These are phyloP conservation scores for Cryptoblepharus egeriae DNA, from an alignment of 2,797 vertebrate genomes.

Conservation along the genomic window DNA sequence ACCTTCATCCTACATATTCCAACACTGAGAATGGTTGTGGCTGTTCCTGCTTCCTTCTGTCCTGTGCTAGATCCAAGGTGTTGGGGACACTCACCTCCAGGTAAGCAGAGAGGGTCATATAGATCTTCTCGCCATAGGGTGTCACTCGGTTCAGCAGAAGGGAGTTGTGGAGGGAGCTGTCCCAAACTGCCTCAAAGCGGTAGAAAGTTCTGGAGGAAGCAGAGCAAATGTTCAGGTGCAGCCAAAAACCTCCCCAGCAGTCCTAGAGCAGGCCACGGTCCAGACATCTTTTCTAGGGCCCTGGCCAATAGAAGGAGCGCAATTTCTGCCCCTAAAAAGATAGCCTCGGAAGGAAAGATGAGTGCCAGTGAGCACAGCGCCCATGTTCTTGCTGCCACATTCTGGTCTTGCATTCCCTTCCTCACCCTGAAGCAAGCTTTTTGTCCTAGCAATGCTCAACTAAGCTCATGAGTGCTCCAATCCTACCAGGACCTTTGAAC, in stretches of 20 bases:
- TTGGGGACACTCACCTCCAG: conserved; percentile 85
- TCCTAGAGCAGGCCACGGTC: fast-evolving
- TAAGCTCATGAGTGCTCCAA: fast-evolving
- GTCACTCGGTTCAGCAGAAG: conserved; percentile 96
- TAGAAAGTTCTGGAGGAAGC: conserved; percentile 88
- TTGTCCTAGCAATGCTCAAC: no score
- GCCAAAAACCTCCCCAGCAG: neutral
- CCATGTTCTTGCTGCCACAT: neutral
- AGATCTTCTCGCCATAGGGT: conserved; percentile 97
- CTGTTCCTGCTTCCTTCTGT: neutral
- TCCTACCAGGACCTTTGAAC: no score
- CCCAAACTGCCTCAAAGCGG: conserved; percentile 97
- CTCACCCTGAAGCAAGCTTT: no score
- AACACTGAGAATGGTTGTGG: neutral
- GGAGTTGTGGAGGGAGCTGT: conserved; percentile 98
- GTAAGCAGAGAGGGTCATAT: conserved; percentile 97
- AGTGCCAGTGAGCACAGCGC: neutral
- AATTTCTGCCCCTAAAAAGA: neutral
- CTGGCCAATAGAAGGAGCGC: neutral
- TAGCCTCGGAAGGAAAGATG: neutral
- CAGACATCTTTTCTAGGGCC: neutral
- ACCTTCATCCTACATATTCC: neutral
- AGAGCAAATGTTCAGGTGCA: conserved; percentile 6
- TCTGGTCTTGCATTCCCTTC: no score
- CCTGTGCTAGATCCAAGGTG: neutral